Evolutionary conservation across 2,113 vertebrate species (phyloP), one percentile per base, ranked within the genome.

Genomic region (Rutilus rutilus): DNA sequence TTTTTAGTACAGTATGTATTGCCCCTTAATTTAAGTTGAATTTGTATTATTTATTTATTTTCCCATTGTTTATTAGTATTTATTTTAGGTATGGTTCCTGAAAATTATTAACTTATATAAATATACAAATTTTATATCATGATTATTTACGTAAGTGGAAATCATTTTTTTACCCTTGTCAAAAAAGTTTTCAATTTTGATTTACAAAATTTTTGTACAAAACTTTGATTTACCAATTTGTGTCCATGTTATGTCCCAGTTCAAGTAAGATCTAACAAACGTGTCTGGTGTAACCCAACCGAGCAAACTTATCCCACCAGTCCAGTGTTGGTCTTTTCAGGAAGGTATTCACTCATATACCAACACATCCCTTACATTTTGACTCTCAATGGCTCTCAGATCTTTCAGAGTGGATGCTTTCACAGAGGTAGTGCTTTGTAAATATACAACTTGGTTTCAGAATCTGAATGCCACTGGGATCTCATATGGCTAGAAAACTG

Each of bases 401-500:
- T 42, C 1, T 42, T 5, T n/a, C 21, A 1, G 19, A 60, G 77
- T n/a, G 14, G 47, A 54, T 21, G 6, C 15, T 19, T 80, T 64
- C 59, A 64, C 39, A 80, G 23, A 60, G 14, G 21, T 11, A 12
- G 78, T 39, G 36, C 21, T 30, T 17, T 65, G n/a, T 25, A 81
- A 81, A 27, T 10, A 3, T 80, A 74, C 11, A 15, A 6, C 14
- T 33, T 2, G 78, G 21, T 45, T 79, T 17, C 1, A 10, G 19
- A 71, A 17, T 74, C 25, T 78, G 52, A 73, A 84, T 87, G 47
- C 57, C 78, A 84, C 27, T 17, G 15, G 54, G 30, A 81, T 71
- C 82, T 84, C 60, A 74, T 15, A 33, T 25, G 6, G 82, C 39
- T 19, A 7, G 27, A 27, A 64, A 30, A 90, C 57, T 86, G 82